These are phyloP conservation scores for Eutrigla gurnardus DNA, from an alignment of 2,797 vertebrate species.

Conservation along the genomic window DNA sequence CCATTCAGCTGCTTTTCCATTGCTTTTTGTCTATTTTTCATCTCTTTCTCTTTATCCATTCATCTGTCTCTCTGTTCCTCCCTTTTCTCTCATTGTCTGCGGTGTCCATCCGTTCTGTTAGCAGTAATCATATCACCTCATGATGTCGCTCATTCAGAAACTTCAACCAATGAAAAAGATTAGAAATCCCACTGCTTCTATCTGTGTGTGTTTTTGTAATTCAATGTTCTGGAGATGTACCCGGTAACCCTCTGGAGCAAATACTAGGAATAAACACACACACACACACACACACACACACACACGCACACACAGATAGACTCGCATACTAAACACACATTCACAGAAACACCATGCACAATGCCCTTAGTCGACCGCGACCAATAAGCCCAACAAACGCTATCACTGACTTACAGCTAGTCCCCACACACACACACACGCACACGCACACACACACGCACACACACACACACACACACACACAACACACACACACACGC, in stretches of 20 bases:
- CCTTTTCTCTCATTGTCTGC: constrained; percentile 12
- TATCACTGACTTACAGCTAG: constrained; percentile 36
- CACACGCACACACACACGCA: constrained; percentile 48
- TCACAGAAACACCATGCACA: constrained; percentile 26
- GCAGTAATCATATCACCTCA: constrained; percentile 70
- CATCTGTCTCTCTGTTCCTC: background rate
- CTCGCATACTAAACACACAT: constrained; percentile 24
- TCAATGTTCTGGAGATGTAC: constrained; percentile 39
- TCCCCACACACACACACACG: constrained; percentile 31
- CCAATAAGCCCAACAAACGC: constrained; percentile 48
- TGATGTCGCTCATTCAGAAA: constrained; percentile 68
- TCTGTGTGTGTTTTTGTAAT: constrained; percentile 26
- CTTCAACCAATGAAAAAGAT: constrained; percentile 71
- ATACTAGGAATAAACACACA: constrained; percentile 36
- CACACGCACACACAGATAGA: constrained; percentile 23
- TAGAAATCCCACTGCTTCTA: constrained; percentile 59
- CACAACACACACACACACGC: constrained; percentile 36
- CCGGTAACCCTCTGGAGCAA: constrained; percentile 46
- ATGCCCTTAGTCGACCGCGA: constrained; percentile 33
- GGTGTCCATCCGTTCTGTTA: constrained; percentile 66
- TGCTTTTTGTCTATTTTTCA: constrained; percentile 15
- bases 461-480: constrained; percentile 39
- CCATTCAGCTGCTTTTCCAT: constrained; percentile 1
- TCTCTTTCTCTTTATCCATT: background rate
- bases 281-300: background rate